Base-by-base conservation (phyloP, 2,888 invertebrate species). In the Brenthis hecate region DNA sequence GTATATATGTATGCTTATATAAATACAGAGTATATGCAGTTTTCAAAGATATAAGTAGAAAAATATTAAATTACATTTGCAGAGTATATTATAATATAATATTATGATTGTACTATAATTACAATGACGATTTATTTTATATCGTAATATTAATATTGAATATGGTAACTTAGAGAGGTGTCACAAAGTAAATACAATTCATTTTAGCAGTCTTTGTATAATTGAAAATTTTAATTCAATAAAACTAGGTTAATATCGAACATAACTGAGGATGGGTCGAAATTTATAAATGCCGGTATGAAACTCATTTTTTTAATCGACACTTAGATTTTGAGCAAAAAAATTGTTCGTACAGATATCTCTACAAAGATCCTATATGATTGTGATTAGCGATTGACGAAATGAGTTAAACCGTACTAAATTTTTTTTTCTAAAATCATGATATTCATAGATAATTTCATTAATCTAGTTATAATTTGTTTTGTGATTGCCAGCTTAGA, bases 21-120 rank as follows among this genome's bases (percentile, higher is more conserved):
- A 70, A 28, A 68, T 69, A 70, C 72, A 70, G 63, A 69, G 50
- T 70, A 73, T 66, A 70, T 72, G 69, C 72, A 63, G 68, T 67
- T 66, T 61, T 66, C 66, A 65, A 70, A 72, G 61, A 69, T 70
- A 65, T 70, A 60, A 60, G 68, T 70, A 70, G 70, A 32, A 66
- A 62, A 61, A 63, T 72, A 66, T 62, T 63, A 66, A 66, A 68
- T 65, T 70, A 70, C 58, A 70, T 70, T 72, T 72, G 70, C 72
- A 71, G 66, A 72, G 28, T 64, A 66, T 72, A 64, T n/a, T n/a
- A n/a, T 68, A 72, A 70, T 70, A 68, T 68, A 58, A 55, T 65
- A 70, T 71, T 56, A 68, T 68, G 53, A 65, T 65, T 63, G 58
- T 57, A 65, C 56, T 68, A 67, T 60, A 66, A 68, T 70, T 68